phyloP scores from a whole-genome alignment of 2,797 vertebrate genomes.

The Artibeus lituratus region DNA sequence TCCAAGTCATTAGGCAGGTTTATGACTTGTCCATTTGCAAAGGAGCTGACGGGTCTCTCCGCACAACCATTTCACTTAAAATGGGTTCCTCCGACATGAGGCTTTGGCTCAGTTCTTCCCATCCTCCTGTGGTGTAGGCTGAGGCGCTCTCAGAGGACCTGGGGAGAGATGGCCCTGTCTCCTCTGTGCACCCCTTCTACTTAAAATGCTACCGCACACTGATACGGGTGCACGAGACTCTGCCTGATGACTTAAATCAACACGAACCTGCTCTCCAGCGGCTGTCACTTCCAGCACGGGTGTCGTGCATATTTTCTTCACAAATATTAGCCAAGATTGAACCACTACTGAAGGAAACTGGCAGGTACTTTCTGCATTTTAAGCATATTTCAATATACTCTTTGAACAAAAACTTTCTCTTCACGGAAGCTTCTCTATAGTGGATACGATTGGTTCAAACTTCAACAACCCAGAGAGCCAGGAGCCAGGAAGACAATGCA shows the following conservation, averaged over 20 bases:
- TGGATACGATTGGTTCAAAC: conserved; percentile 5
- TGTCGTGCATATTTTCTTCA: neutral
- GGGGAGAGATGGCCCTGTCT: neutral
- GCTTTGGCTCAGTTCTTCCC: neutral
- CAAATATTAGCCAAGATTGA: conserved; percentile 6
- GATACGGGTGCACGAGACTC: neutral
- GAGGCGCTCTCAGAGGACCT: neutral
- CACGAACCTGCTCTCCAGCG: neutral
- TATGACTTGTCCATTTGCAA: conserved; percentile 67
- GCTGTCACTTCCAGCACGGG: neutral
- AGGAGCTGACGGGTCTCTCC: conserved; percentile 34
- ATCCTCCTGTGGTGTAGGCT: neutral
- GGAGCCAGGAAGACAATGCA: neutral
- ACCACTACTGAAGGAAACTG: neutral
- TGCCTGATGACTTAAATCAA: neutral
- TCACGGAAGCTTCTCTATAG: neutral
- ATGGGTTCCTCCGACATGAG: conserved; percentile 36
- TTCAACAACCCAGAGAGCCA: neutral
- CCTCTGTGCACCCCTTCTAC: neutral
- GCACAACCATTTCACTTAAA: conserved; percentile 40
- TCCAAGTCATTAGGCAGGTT: conserved; percentile 72
- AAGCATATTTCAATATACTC: neutral
- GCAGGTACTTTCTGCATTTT: neutral
- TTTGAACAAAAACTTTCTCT: conserved; percentile 16
- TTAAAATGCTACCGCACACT: neutral